Evolutionary conservation across 2,888 invertebrate species (phyloP).

Genomic region (Operophtera brumata): DNA sequence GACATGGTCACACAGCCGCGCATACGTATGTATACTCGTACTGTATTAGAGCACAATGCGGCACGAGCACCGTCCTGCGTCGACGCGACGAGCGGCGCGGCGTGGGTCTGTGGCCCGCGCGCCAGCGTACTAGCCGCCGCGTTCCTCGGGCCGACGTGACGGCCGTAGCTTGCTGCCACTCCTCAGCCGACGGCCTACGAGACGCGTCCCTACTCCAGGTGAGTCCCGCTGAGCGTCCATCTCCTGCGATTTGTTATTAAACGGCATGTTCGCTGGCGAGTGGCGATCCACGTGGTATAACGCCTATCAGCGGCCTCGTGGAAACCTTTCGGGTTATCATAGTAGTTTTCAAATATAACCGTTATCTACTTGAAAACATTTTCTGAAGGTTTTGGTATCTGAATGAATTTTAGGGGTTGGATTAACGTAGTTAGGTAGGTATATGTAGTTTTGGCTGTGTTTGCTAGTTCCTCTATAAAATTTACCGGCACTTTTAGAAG

Average conservation of each 20-base stretch:
- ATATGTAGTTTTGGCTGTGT: too few species aligned
- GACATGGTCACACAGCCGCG: constrained; percentile 42
- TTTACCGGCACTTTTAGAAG: too few species aligned
- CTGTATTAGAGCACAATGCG: constrained; percentile 69
- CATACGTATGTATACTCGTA: constrained; percentile 62
- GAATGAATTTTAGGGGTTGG: background rate
- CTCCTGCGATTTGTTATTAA: constrained; percentile 5
- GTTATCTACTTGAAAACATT: background rate
- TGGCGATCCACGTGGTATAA: background rate
- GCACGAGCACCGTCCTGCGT: constrained; percentile 68
- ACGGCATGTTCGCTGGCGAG: constrained; percentile 15
- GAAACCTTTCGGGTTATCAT: constrained; percentile 10
- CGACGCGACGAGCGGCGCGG: constrained; percentile 36
- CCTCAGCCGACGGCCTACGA: constrained; percentile 39
- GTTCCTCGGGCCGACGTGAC: too few species aligned
- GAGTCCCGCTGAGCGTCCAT: constrained; percentile 59
- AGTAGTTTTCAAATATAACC: constrained; percentile 3
- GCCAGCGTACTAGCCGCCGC: constrained; percentile 59
- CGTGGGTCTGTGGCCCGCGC: constrained; percentile 41
- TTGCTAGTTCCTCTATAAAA: too few species aligned
- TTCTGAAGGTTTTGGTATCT: background rate
- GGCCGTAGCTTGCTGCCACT: constrained; percentile 51
- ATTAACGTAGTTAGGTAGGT: too few species aligned
- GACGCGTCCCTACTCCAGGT: constrained; percentile 47
- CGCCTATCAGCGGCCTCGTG: constrained; percentile 3